Base-by-base conservation (phyloP, 2,113 vertebrate species). In the Pyxicephalus adspersus region DNA sequence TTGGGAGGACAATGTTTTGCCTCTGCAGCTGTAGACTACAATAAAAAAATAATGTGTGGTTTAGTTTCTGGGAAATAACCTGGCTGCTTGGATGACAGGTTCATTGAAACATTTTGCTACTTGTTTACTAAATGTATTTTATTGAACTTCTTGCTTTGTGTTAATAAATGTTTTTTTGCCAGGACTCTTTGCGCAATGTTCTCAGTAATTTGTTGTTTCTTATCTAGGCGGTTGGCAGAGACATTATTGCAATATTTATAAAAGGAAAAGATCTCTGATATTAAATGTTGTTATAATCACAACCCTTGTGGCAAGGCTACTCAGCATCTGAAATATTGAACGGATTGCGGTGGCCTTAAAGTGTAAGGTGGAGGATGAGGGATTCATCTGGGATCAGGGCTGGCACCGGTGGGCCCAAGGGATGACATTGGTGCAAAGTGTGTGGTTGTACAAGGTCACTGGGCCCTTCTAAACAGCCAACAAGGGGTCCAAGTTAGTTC, bases 91-190 rank as follows among this genome's bases (percentile, higher is more conserved):
- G 31, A 3, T 50, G 65, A 50, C n/a, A 17, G 23, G 20, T 66
- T 66, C 45, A 51, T 13, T 51, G 20, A 26, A 28, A 71, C 67
- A 20, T 71, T 54, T 51, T 54, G 67, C 22, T n/a, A 8, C 25
- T 71, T 71, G 5, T 70, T 70, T 70, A 38, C 22, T 66, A 50
- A 50, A 67, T 50, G 65, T 16, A 16, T 50, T 67, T 67, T 50
- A 50, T 67, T 31, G 23, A 19, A 26, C 25, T 20, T 71, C 25
- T 52, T 52, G 38, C 66, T 1, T 45, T 5, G 50, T 8, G 19
- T 71, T 71, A 71, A 54, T 71, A 54, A 29, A 54, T 71, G 45
- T 71, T 71, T n/a, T n/a, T n/a, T 71, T 29, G 26, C 50, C 67
- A 4, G 31, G 13, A 5, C 18, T 70, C 67, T 23, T 54, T 51